These are phyloP conservation scores for Drosophila dunni DNA, from an alignment of 1,140 invertebrate genomes.

Conservation along the genomic window DNA sequence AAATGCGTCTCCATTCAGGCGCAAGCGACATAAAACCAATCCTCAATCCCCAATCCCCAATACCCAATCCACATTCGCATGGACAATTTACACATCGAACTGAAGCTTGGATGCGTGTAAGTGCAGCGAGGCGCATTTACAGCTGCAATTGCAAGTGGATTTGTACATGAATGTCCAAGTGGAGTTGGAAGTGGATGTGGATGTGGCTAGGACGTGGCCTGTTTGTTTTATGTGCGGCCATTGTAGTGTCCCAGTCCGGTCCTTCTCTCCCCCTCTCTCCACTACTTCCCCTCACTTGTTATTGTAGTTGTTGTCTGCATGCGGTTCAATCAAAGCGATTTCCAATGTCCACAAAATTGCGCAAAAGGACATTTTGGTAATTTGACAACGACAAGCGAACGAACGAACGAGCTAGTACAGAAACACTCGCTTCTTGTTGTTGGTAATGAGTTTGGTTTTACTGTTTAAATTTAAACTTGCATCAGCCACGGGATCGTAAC, in stretches of 20 bases:
- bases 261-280: not conserved
- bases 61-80: slow-evolving; percentile 17
- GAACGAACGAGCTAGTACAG: slow-evolving; percentile 22
- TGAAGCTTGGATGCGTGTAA: slow-evolving; percentile 62
- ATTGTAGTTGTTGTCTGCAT: slow-evolving; percentile 62
- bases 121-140: slow-evolving; percentile 76
- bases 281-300: slow-evolving; percentile 24
- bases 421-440: slow-evolving; percentile 69
- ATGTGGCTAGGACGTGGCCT: slow-evolving; percentile 58
- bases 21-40: slow-evolving; percentile 83
- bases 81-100: slow-evolving; percentile 42
- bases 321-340: slow-evolving; percentile 83
- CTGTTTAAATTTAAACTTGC: slow-evolving; percentile 81
- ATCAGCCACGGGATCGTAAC: slow-evolving; percentile 29
- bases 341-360: slow-evolving; percentile 83
- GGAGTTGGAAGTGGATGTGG: slow-evolving; percentile 59
- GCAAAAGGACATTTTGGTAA: slow-evolving; percentile 83
- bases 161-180: slow-evolving; percentile 68
- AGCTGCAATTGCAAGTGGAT: slow-evolving; percentile 79
- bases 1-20: slow-evolving; percentile 77
- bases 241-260: slow-evolving; percentile 56
- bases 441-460: slow-evolving; percentile 82
- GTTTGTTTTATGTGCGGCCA: slow-evolving; percentile 80
- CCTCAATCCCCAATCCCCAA: slow-evolving; percentile 41
- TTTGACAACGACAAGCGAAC: slow-evolving; percentile 65